phyloP scores from a whole-genome alignment of 2,113 vertebrate species.

The Triplophysa rosa region DNA sequence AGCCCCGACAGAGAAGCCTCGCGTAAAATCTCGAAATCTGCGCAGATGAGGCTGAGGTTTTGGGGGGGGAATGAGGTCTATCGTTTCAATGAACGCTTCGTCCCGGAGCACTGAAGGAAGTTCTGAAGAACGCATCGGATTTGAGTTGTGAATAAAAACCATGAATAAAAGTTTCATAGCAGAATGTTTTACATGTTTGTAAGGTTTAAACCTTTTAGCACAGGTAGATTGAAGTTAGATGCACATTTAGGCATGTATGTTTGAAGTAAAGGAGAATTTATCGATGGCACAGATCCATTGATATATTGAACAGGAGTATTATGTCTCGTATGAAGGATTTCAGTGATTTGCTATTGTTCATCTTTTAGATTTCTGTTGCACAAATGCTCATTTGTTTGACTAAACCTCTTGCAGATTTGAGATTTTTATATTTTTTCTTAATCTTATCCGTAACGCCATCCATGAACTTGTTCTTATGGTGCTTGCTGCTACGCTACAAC shows the following conservation, averaged over 20 bases:
- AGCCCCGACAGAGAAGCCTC: slow-evolving; percentile 89
- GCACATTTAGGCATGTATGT: slow-evolving; percentile 22
- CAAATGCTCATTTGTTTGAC: slow-evolving; percentile 14
- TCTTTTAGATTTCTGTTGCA: slow-evolving; percentile 7
- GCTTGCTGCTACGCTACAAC: slow-evolving; percentile 29
- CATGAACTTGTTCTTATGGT: slow-evolving; percentile 30
- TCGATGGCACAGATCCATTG: slow-evolving; percentile 33
- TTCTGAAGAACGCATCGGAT: neutral
- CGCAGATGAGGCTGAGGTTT: neutral
- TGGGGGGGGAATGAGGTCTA: neutral
- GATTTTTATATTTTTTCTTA: neutral
- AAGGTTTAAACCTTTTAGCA: slow-evolving; percentile 3
- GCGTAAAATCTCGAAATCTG: slow-evolving; percentile 69
- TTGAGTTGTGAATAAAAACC: neutral
- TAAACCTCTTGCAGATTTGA: neutral
- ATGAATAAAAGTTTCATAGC: slow-evolving; percentile 5
- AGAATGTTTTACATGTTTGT: slow-evolving; percentile 23
- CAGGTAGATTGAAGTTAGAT: slow-evolving; percentile 4
- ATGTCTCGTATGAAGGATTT: slow-evolving; percentile 27
- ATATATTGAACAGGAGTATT: slow-evolving; percentile 1
- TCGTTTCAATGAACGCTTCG: slow-evolving; percentile 6
- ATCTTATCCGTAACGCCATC: slow-evolving; percentile 22
- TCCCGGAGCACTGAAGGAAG: neutral
- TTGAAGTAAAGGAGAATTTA: neutral
- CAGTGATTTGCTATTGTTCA: neutral